Evolutionary conservation across 1,140 invertebrate species (phyloP).

Genomic region (Sinella curviseta): DNA sequence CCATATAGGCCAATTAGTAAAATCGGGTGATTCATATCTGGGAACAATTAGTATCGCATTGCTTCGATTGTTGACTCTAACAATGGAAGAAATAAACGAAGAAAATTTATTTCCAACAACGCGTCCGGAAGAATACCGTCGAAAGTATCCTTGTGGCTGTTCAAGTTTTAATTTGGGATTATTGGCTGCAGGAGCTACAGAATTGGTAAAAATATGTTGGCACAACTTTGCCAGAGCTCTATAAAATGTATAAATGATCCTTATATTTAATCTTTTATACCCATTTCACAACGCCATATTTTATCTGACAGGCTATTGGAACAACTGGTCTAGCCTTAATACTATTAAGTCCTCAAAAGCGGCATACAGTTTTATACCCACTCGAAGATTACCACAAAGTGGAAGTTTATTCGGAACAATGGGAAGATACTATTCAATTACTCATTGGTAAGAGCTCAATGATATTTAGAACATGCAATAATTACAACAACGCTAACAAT

Average conservation of each 20-base stretch:
- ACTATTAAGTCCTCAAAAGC: background rate
- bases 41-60: no score
- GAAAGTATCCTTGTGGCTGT: background rate
- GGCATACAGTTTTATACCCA: background rate
- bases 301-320: background rate
- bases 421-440: constrained; percentile 7
- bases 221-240: background rate
- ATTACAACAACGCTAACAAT: no score
- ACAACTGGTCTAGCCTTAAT: background rate
- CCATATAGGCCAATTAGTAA: no score
- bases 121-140: background rate
- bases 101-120: background rate
- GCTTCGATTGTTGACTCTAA: no score
- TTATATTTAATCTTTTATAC: no score
- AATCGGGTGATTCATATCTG: no score
- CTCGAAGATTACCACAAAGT: background rate
- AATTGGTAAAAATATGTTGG: background rate
- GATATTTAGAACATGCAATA: background rate
- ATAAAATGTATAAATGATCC: no score
- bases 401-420: background rate
- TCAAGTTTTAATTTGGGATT: background rate
- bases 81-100: background rate
- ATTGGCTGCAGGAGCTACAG: background rate
- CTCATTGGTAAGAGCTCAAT: background rate
- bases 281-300: no score